phyloP scores from a whole-genome alignment of 2,888 invertebrate species.

The Luperina testacea region DNA sequence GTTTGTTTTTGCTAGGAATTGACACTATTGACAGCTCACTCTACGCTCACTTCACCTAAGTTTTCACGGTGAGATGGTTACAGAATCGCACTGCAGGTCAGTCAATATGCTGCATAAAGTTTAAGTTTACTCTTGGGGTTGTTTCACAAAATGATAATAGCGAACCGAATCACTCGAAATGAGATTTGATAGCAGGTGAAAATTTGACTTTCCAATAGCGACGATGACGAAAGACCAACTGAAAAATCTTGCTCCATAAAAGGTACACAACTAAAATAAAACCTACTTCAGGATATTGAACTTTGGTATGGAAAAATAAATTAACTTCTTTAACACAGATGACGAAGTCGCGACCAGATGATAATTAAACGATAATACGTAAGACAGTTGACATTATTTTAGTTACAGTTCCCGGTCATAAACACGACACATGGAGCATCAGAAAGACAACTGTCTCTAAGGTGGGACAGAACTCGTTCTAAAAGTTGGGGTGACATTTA shows the following conservation, averaged over 20 bases:
- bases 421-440: too few species aligned
- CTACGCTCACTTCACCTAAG: too few species aligned
- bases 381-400: not conserved
- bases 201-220: not conserved
- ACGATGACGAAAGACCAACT: too few species aligned
- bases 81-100: too few species aligned
- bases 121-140: not conserved
- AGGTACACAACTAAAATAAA: not conserved
- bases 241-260: not conserved
- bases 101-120: too few species aligned
- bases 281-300: not conserved
- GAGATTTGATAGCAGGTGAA: not conserved
- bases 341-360: not conserved
- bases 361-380: not conserved
- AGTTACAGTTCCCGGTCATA: not conserved
- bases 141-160: not conserved
- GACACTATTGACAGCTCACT: too few species aligned
- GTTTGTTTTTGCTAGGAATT: too few species aligned
- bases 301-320: not conserved
- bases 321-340: not conserved
- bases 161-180: not conserved
- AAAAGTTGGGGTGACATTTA: not conserved
- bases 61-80: too few species aligned
- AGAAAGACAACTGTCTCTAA: too few species aligned
- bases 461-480: too few species aligned